Base-by-base conservation (phyloP, 2,113 vertebrate species). In the Limnothrissa miodon region DNA sequence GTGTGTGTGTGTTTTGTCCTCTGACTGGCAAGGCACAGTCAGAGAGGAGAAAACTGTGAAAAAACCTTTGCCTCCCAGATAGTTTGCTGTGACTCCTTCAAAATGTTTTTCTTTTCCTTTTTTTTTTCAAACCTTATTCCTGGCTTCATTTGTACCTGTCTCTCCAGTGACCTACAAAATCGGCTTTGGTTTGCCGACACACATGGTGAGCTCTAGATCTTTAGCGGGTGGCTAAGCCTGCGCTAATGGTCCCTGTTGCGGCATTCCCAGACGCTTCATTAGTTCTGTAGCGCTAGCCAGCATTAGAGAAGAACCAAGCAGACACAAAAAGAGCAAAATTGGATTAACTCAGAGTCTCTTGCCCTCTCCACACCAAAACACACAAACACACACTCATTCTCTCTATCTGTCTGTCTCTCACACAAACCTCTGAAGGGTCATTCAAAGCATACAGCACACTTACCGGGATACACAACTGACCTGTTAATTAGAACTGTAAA, bases 191-290 rank as follows among this genome's bases (percentile, higher is more conserved):
- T 74, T 74, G 33, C 36, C 33, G 66, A 74, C 66, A 74, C 33
- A 33, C 66, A 36, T 15, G 66, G 66, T 2, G 13, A 5, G 29
- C 33, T 4, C 66, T 74, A 36, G 66, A 74, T 74, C 29, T 74
- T 74, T 74, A 74, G 66, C 66, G 66, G 25, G 29, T 74, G 66
- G 66, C 66, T 74, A 74, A 74, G 66, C 66, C 15, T 29, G 9
- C 33, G 66, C 29, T 74, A 74, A 74, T 74, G 66, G 66, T 33
- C 66, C 66, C 66, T 36, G 66, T 74, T 74, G 66, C 66, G 29
- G 11, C 66, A 74, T 80, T 80, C 79, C n/a, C 79, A 8, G 42
- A 15, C 46, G 45, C 45, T 51, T 51, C 79, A 48, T 80, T 48
- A 80, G n/a, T 45, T 19, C 79, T 80, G 79, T 33, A 81, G 10